Conservation (phyloP, 2,113 vertebrate species). For the Elephas maximus region DNA sequence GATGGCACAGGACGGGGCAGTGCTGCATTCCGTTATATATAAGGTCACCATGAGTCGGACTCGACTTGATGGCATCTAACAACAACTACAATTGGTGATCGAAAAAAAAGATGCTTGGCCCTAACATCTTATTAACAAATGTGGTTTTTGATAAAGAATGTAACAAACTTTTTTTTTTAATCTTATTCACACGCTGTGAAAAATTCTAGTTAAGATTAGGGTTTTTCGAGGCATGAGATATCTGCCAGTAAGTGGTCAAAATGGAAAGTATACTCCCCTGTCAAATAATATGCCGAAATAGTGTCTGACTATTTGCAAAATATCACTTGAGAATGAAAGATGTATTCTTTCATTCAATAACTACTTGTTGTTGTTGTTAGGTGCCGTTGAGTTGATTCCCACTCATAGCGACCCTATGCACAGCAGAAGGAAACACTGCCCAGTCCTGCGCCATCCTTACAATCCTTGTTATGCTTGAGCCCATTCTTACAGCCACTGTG, state of each 20-base stretch:
- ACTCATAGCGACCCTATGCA: too few relatives aligned
- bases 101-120: not conserved
- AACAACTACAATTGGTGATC: too few relatives aligned
- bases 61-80: too few relatives aligned
- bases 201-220: constrained; percentile 2
- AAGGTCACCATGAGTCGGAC: too few relatives aligned
- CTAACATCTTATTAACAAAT: not conserved
- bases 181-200: constrained; percentile 12
- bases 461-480: too few relatives aligned
- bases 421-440: too few relatives aligned
- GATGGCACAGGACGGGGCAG: too few relatives aligned
- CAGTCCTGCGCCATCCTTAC: too few relatives aligned
- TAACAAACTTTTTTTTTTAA: not conserved
- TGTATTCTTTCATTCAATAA: not conserved
- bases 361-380: too few relatives aligned
- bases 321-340: not conserved
- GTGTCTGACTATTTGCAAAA: not conserved
- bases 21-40: too few relatives aligned
- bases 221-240: not conserved
- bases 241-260: not conserved
- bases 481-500: too few relatives aligned
- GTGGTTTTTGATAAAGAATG: not conserved
- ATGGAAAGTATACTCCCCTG: not conserved
- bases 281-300: not conserved
- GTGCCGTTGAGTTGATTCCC: too few relatives aligned